These are phyloP conservation scores for Acomys russatus DNA, from an alignment of 2,797 vertebrate species.

Conservation along the genomic window DNA sequence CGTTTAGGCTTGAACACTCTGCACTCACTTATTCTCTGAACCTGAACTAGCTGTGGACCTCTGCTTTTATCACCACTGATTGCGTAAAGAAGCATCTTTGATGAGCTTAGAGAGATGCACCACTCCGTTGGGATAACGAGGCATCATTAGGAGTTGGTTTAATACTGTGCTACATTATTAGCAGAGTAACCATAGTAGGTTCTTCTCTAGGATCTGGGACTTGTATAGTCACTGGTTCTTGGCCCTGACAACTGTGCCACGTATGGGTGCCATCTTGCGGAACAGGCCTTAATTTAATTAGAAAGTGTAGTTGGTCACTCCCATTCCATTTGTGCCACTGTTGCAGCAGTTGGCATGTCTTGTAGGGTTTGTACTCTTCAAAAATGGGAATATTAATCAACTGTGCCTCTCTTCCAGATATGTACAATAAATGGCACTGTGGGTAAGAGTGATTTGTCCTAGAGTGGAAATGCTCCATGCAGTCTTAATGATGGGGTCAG, in stretches of 20 bases:
- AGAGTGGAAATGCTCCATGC: conserved; percentile 26
- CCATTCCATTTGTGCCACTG: not conserved
- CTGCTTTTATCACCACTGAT: not conserved
- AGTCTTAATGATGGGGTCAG: not conserved
- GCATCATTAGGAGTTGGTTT: not conserved
- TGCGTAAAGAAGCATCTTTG: not conserved
- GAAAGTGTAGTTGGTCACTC: not conserved
- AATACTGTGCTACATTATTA: too few relatives aligned
- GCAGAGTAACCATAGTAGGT: not conserved
- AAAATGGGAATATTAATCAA: not conserved
- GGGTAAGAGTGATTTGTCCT: conserved; percentile 6
- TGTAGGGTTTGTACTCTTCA: not conserved
- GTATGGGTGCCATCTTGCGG: not conserved
- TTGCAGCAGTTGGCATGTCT: too few relatives aligned
- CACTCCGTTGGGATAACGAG: not conserved
- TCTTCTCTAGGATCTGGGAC: not conserved
- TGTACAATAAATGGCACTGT: not conserved
- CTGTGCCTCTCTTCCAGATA: not conserved
- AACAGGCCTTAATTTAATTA: not conserved
- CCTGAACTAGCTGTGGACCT: too few relatives aligned
- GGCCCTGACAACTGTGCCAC: not conserved
- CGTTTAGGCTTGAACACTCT: not conserved
- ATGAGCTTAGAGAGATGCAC: not conserved
- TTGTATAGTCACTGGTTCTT: too few relatives aligned
- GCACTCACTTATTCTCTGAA: not conserved